These are phyloP conservation scores for Tinea trinotella DNA, from an alignment of 2,888 invertebrate genomes.

Conservation along the genomic window DNA sequence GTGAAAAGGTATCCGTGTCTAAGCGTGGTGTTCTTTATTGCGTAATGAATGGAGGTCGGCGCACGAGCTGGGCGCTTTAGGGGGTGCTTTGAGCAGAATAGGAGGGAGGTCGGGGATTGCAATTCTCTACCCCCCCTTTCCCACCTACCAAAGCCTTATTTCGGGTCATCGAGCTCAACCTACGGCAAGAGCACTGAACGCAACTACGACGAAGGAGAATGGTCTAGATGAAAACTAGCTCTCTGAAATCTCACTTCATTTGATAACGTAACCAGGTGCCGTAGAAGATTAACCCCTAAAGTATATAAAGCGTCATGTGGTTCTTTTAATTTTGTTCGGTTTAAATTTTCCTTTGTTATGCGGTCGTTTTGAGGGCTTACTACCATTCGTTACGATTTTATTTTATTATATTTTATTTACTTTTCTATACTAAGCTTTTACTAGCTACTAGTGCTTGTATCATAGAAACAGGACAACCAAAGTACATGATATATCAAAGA, in stretches of 20 bases:
- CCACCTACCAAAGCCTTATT: constrained; percentile 54
- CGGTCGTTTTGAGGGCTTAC: not conserved
- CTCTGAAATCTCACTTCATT: constrained; percentile 1
- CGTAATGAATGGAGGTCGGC: constrained; percentile 70
- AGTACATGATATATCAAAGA: too few species aligned
- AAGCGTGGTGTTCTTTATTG: constrained; percentile 49
- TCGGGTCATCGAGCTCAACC: constrained; percentile 69
- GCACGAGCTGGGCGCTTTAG: constrained; percentile 39
- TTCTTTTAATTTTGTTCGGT: constrained; percentile 1
- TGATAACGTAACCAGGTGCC: constrained; percentile 17
- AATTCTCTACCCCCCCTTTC: constrained; percentile 37
- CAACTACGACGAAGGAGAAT: constrained; percentile 27
- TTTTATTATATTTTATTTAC: too few species aligned
- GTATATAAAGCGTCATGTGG: not conserved
- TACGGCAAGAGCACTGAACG: constrained; percentile 44
- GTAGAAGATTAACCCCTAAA: constrained; percentile 7
- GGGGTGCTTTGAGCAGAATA: constrained; percentile 25
- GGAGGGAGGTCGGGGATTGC: constrained; percentile 36
- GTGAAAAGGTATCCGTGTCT: not conserved
- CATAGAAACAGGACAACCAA: too few species aligned
- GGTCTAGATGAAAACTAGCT: constrained; percentile 12
- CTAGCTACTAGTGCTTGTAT: too few species aligned
- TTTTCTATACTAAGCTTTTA: too few species aligned
- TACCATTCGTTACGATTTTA: not conserved
- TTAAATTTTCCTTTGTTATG: not conserved